Evolutionary conservation across 2,797 vertebrate genomes (phyloP).

Genomic region (Mastacembelus armatus): DNA sequence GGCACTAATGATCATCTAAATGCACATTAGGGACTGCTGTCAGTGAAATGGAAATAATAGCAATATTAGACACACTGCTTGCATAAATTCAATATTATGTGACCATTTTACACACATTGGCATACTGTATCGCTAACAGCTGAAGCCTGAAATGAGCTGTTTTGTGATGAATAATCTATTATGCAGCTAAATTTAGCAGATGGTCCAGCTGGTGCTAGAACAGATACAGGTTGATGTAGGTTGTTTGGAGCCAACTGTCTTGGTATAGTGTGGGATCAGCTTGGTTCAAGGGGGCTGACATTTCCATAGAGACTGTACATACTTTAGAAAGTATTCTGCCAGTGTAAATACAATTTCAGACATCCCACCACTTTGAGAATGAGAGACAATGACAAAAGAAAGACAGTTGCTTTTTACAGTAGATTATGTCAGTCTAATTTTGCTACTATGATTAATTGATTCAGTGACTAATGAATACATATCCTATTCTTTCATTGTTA

Average conservation of each 20-base stretch:
- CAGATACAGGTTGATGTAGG: background rate
- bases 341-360: background rate
- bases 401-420: background rate
- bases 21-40: background rate
- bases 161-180: background rate
- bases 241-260: background rate
- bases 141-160: background rate
- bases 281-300: background rate
- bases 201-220: background rate
- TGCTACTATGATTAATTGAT: background rate
- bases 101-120: background rate
- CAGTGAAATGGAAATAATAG: background rate
- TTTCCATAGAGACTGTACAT: constrained; percentile 2
- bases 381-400: background rate
- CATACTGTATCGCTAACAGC: background rate
- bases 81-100: background rate
- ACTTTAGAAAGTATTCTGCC: background rate
- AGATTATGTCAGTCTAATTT: too few relatives aligned
- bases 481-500: background rate
- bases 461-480: background rate
- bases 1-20: background rate
- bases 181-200: background rate
- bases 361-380: background rate
- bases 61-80: background rate
- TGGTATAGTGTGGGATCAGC: background rate